Percentiles rank a stretch among this genome's conserved stretches.
Evolutionary conservation across 1,140 invertebrate species (phyloP).

Genomic region (Radopholus similis): DNA sequence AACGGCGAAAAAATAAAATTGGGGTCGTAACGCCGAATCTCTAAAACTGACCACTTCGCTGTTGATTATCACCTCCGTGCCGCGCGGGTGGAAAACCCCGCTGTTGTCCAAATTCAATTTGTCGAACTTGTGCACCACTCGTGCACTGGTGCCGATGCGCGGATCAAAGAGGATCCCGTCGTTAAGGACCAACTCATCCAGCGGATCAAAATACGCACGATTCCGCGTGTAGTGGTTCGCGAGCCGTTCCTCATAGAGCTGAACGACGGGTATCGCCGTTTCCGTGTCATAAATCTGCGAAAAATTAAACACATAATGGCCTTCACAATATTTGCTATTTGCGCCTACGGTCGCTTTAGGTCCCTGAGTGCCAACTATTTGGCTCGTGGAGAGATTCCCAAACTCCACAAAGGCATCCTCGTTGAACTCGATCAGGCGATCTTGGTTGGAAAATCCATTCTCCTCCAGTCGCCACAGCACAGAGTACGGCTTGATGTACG

Average conservation of each 20-base stretch:
- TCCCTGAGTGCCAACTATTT: conserved; percentile 71
- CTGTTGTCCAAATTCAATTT: conserved; percentile 90
- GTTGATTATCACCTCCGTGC: conserved; percentile 67
- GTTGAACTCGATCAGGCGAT: conserved; percentile 70
- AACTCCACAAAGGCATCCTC: conserved; percentile 87
- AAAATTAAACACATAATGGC: conserved; percentile 1
- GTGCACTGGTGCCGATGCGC: conserved; percentile 66
- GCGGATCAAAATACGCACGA: conserved; percentile 84
- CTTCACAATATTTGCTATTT: conserved; percentile 55
- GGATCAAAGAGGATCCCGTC: conserved; percentile 96
- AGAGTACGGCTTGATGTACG: conserved; percentile 76
- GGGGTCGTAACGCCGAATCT: conserved; percentile 10
- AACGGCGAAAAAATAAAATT: conserved; percentile 67
- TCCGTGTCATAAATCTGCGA: conserved; percentile 80
- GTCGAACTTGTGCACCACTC: conserved; percentile 86
- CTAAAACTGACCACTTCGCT: conserved; percentile 63
- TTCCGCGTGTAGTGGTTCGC: conserved; percentile 90
- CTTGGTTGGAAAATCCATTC: conserved; percentile 65
- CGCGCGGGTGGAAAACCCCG: conserved; percentile 94
- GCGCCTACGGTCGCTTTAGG: conserved; percentile 73
- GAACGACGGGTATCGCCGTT: conserved; percentile 73
- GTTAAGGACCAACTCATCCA: conserved; percentile 85
- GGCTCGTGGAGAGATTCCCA: conserved; percentile 78
- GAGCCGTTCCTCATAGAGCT: conserved; percentile 70
- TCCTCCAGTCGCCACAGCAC: conserved; percentile 75